These are phyloP conservation scores for Neotoxoptera formosana DNA, from an alignment of 1,140 invertebrate species.

Conservation along the genomic window DNA sequence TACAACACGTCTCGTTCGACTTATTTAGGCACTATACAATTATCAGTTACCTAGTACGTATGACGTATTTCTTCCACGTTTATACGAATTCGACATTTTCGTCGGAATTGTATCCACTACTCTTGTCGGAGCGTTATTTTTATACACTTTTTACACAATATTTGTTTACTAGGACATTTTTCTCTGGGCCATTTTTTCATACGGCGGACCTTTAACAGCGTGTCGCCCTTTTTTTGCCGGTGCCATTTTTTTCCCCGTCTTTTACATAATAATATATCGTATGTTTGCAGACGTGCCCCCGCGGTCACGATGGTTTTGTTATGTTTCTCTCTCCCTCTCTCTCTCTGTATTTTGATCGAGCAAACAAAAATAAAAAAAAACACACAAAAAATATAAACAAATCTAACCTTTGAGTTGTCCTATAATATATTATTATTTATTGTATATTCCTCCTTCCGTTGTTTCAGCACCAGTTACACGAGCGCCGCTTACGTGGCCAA, in stretches of 20 bases:
- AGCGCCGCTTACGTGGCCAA: conserved; percentile 74
- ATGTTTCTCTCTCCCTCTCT: background rate
- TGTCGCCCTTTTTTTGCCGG: background rate
- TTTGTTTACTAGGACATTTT: background rate
- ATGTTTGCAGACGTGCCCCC: background rate
- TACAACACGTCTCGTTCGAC: too few species aligned
- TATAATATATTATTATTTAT: background rate
- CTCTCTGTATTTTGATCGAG: background rate
- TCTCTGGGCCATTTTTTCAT: background rate
- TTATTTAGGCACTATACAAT: too few species aligned
- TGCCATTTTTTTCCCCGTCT: background rate
- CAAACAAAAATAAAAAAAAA: too few species aligned
- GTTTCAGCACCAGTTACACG: conserved; percentile 71
- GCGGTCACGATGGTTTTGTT: background rate
- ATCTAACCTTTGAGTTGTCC: background rate
- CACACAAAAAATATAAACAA: background rate
- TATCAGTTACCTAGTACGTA: too few species aligned
- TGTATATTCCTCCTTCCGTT: too few species aligned
- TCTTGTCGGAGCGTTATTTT: background rate
- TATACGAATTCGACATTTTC: too few species aligned
- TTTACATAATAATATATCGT: too few species aligned
- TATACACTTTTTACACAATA: background rate
- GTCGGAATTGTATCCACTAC: too few species aligned
- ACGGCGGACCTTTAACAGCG: background rate
- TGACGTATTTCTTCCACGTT: too few species aligned